Evolutionary conservation across 2,888 invertebrate species (phyloP), one percentile per base, ranked within the genome.

Genomic region (Drosophila tripunctata): DNA sequence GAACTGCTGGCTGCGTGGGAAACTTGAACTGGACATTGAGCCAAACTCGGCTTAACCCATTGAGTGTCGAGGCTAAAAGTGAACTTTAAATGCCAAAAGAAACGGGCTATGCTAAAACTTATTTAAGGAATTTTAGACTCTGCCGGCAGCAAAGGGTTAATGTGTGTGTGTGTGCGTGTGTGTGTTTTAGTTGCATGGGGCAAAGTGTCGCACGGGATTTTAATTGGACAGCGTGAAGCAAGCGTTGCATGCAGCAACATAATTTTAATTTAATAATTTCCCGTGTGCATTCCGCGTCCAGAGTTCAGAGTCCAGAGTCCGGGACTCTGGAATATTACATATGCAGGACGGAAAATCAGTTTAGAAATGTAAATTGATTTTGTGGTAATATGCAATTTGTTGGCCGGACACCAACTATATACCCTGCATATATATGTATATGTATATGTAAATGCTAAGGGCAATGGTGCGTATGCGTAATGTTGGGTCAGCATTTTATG

Each of bases 261-360:
- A 82, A 87, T 82, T 87, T 84, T 84, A 82, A 82, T 87, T 82
- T 82, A 82, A 87, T 82, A 81, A 84, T 84, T 81, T 82, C 71
- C 85, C 72, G 64, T 70, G 70, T 69, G 80, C 76, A 62, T 55
- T 72, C 54, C 63, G 47, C 33, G 31, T 33, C 31, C 35, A 40
- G 52, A 2, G 17, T 17, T 15, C 6, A n/a, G n/a, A n/a, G 14
- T n/a, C n/a, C n/a, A 12, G 14, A 24, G 2, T 12, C 1, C 35
- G 2, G 31, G 7, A 44, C 41, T 27, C 15, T 35, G n/a, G 21
- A 44, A 33, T 22, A 65, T 70, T 74, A 75, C 72, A 79, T 71
- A 75, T 67, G 73, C 75, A 67, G 76, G 64, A 73, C 63, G 67
- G 78, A 61, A 79, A 81, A 85, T 81, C 81, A 81, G 81, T 82